Conservation (phyloP, 2,113 vertebrate genomes). For the Columba janthina region DNA sequence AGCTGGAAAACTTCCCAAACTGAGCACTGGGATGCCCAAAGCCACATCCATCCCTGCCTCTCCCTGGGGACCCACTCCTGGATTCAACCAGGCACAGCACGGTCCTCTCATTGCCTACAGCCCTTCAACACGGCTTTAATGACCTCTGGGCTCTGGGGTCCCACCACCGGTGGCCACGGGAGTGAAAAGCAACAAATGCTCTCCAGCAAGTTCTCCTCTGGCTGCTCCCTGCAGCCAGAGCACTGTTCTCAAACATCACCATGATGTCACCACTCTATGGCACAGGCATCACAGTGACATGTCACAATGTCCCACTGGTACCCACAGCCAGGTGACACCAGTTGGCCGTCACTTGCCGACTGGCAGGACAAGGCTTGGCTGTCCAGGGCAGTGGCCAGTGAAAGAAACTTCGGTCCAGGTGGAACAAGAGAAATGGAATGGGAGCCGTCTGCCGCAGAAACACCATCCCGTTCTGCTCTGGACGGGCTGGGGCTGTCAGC, state of each 20-base stretch:
- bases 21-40: background rate
- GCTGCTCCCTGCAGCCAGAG: too few relatives aligned
- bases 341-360: background rate
- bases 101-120: background rate
- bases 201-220: background rate
- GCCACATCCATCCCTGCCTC: accelerated
- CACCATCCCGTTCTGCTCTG: background rate
- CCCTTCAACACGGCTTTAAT: background rate
- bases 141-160: background rate
- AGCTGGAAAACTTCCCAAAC: background rate
- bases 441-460: background rate
- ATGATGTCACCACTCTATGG: background rate
- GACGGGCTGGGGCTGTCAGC: background rate
- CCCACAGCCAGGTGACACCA: background rate
- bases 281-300: background rate
- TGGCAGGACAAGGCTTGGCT: background rate
- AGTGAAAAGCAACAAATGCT: background rate
- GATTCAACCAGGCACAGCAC: background rate
- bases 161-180: background rate
- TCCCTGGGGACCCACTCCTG: background rate
- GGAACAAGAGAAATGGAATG: too few relatives aligned
- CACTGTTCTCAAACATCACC: background rate
- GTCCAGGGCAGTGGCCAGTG: background rate
- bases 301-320: background rate
- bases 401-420: too few relatives aligned